Evolutionary conservation across 1,140 invertebrate species (phyloP).

Genomic region (Platorchestia sp.): DNA sequence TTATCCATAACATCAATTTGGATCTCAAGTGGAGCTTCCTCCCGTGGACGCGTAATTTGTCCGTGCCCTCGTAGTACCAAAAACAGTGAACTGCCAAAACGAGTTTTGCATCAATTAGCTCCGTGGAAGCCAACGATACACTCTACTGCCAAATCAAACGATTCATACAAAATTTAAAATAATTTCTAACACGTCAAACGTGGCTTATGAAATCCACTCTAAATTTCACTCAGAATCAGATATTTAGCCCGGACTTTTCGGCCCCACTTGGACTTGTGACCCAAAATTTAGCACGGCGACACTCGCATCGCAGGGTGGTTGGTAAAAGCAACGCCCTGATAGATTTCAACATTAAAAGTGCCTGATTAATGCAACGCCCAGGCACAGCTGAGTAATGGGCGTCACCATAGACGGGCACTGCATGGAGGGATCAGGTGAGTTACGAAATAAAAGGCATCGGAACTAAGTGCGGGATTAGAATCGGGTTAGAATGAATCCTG

Average conservation of each 20-base stretch:
- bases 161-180: not conserved
- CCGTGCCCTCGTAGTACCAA: not conserved
- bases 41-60: slow-evolving; percentile 4
- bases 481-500: not conserved
- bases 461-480: not conserved
- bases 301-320: not conserved
- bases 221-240: not conserved
- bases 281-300: not conserved
- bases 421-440: not conserved
- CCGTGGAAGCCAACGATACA: not conserved
- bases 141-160: not conserved
- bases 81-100: not conserved
- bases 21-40: not conserved
- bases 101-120: not conserved
- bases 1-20: slow-evolving; percentile 48
- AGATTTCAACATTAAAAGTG: not conserved
- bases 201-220: not conserved
- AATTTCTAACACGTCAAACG: not conserved
- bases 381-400: not conserved
- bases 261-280: not conserved
- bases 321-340: not conserved
- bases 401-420: not conserved
- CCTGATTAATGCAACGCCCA: not conserved
- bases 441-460: not conserved
- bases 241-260: not conserved